These are phyloP conservation scores for Eulemur mongoz DNA, from an alignment of 2,797 vertebrate species.

Conservation along the genomic window DNA sequence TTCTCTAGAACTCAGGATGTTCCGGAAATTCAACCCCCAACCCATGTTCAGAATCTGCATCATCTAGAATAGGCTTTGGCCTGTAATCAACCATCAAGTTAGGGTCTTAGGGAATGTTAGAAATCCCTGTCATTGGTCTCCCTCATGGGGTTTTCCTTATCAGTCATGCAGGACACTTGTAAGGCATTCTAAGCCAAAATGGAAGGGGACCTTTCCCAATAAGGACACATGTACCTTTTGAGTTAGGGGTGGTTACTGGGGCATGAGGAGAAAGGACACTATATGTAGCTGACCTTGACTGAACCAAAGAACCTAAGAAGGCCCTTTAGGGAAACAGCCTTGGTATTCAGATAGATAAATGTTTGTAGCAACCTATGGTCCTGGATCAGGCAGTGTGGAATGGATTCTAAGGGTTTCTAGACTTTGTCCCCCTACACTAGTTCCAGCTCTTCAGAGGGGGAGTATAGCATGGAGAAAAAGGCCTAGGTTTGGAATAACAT, in stretches of 20 bases:
- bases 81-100: background rate
- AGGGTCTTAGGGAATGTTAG: background rate
- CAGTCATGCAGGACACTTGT: background rate
- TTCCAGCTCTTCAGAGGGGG: background rate
- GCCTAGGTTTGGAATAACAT: background rate
- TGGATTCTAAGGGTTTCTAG: background rate
- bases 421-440: background rate
- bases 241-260: background rate
- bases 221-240: background rate
- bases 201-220: background rate
- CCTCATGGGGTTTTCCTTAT: background rate
- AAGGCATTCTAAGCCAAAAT: conserved; percentile 13
- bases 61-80: background rate
- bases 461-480: background rate
- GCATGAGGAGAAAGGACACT: background rate
- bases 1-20: background rate
- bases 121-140: background rate
- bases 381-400: background rate
- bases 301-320: background rate
- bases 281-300: background rate
- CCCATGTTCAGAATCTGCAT: background rate
- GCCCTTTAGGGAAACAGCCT: background rate
- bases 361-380: background rate
- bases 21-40: background rate
- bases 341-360: background rate